A percentile compares a stretch with the other conserved stretches of the same genome.
phyloP scores from a whole-genome alignment of 2,113 vertebrate species.

The Phyllostomus discolor region DNA sequence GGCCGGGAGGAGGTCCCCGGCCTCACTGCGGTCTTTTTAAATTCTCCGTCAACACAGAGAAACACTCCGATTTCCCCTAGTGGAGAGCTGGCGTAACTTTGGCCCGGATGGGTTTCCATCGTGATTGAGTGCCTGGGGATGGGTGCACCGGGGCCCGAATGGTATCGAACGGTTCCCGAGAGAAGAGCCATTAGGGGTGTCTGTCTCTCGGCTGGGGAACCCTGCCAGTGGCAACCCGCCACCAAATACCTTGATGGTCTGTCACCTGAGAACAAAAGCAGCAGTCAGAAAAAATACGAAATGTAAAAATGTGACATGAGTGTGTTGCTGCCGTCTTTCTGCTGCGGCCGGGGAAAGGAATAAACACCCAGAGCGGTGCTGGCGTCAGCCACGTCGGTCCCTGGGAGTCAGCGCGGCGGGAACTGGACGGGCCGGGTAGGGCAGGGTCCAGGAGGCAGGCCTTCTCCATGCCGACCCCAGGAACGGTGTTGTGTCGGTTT shows the following conservation, averaged over 20 bases:
- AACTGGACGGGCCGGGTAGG: not conserved
- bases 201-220: not conserved
- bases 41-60: conserved; percentile 13
- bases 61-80: not conserved
- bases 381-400: not conserved
- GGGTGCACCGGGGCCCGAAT: not conserved
- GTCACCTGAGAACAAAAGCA: not conserved
- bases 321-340: not conserved
- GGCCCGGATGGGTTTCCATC: not conserved
- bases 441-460: accelerated
- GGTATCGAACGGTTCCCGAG: not conserved
- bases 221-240: not conserved
- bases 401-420: not conserved
- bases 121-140: not conserved
- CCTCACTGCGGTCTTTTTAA: not conserved
- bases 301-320: not conserved
- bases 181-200: not conserved
- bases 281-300: not conserved
- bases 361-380: not conserved
- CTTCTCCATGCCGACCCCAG: not conserved
- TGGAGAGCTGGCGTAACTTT: not conserved
- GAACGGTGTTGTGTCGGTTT: not conserved
- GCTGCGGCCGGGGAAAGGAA: not conserved
- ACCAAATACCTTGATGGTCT: not conserved
- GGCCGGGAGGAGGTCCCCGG: not conserved